Base-by-base conservation (phyloP, 1,140 invertebrate species). In the Papilio aristodemus region DNA sequence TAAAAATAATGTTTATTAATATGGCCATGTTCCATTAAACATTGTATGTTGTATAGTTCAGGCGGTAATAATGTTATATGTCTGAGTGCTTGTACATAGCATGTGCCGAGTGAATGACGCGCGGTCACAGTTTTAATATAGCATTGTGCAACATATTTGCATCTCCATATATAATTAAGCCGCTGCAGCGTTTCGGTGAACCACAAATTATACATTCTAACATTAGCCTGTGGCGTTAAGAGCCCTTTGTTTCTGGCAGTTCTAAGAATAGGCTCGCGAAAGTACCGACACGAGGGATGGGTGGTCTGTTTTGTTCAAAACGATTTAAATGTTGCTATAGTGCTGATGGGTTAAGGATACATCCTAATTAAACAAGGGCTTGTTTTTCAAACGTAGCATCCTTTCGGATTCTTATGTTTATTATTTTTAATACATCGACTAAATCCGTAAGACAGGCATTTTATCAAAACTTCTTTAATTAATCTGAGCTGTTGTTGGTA, bases 141-240 rank as follows among this genome's bases (percentile, higher is more conserved):
- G 63, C 14, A 66, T 66, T 66, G 63, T 66, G 63, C 63, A 66
- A 66, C 50, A 57, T 64, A 71, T 71, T 68, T 71, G 72, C 70
- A 69, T 71, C 68, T 38, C 43, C 69, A 69, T 68, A 70, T 78
- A 71, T 76, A 78, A 78, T 78, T 78, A 78, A 74, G 72, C 67
- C 67, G 64, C 43, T 7, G 57, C 14, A 54, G 64, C 58, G 19
- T 63, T 66, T 69, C 38, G 71, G 64, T 63, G 50, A 66, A 74
- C 76, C 70, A 68, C 72, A 75, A 75, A 74, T 74, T 72, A 66
- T 64, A 27, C 58, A 38, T 66, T 46, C 39, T 46, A 66, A 66
- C 63, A 46, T 66, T 46, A 43, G 63, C 63, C 63, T 4, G 22
- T 66, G 41, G 41, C 63, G 69, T 68, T 77, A 72, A 77, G 22